Evolutionary conservation across 2,113 vertebrate species (phyloP).

Genomic region (Xiphophorus hellerii): DNA sequence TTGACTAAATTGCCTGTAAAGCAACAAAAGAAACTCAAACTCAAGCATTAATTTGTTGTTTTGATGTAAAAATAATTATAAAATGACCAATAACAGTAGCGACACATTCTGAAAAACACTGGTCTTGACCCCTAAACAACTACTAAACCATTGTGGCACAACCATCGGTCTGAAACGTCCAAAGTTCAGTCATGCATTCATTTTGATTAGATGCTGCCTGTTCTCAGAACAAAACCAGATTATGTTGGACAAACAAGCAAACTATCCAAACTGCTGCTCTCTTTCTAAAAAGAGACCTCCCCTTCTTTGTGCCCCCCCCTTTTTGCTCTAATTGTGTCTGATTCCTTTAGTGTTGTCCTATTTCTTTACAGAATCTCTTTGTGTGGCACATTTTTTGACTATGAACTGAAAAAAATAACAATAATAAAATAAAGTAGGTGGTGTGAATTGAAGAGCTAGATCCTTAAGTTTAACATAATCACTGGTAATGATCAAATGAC

Average conservation of each 20-base stretch:
- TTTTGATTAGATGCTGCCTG: slow-evolving; percentile 17
- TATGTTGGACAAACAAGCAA: slow-evolving; percentile 1
- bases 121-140: background rate
- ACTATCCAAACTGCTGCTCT: slow-evolving; percentile 13
- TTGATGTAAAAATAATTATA: background rate
- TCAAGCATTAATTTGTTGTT: background rate
- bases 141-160: background rate
- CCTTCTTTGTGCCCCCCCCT: slow-evolving; percentile 1
- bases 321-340: no score
- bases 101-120: background rate
- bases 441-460: slow-evolving; percentile 11
- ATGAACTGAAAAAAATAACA: slow-evolving; percentile 13
- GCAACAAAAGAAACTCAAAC: background rate
- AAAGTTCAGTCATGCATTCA: slow-evolving; percentile 37
- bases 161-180: background rate
- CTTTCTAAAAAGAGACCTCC: slow-evolving; percentile 6
- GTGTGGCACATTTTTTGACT: slow-evolving; percentile 17
- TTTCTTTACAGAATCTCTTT: slow-evolving; percentile 32
- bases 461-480: slow-evolving; percentile 15
- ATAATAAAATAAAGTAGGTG: background rate
- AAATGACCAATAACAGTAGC: background rate
- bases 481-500: slow-evolving; percentile 27
- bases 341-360: background rate
- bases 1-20: no score
- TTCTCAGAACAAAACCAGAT: slow-evolving; percentile 24